Evolutionary conservation across 2,797 vertebrate species (phyloP), one percentile per base, ranked within the genome.

Genomic region (Urosaurus nigricauda): DNA sequence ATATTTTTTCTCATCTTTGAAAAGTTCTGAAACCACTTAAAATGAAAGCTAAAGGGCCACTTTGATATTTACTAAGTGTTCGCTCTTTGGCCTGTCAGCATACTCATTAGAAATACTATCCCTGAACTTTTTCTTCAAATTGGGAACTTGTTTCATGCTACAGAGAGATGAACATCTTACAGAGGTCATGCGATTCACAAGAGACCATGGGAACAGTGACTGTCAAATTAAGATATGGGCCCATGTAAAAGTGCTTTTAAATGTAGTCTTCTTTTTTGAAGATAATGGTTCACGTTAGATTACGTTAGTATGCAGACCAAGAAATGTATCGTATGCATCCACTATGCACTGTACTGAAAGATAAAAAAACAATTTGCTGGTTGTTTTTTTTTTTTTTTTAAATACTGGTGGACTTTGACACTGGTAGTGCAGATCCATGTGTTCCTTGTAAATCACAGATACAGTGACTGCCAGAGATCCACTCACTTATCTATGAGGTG

Each of bases 331-430:
- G 94, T 92, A 89, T 91, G 94, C 94, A 96, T 94, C 93, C 92
- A 93, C 91, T 96, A 92, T 88, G 80, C 93, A 94, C 90, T 90
- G 91, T 93, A 95, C 94, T 96, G 96, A 96, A 97, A 97, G 97
- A 97, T 97, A 97, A 97, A 96, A 97, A 96, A 91, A 95, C 96
- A 96, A 96, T 97, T 97, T 97, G 96, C 94, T 95, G 86, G 91
- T 13, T 13, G 12, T 89, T 96, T 97, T 97, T 96, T 92, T n/a
- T 43, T 43, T 1, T 88, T 95, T 97, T 97, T 96, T 6, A 11
- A 68, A 96, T 96, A 96, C 90, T 96, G 95, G 95, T 96, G 95
- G 95, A 96, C 95, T 96, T 94, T 96, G 96, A 96, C 89, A 95
- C 92, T 91, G 87, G 91, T 92, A 96, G 94, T 90, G 87, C 90